Conservation (phyloP, 2,797 vertebrate species). For the Hydrocynus forskahlii region DNA sequence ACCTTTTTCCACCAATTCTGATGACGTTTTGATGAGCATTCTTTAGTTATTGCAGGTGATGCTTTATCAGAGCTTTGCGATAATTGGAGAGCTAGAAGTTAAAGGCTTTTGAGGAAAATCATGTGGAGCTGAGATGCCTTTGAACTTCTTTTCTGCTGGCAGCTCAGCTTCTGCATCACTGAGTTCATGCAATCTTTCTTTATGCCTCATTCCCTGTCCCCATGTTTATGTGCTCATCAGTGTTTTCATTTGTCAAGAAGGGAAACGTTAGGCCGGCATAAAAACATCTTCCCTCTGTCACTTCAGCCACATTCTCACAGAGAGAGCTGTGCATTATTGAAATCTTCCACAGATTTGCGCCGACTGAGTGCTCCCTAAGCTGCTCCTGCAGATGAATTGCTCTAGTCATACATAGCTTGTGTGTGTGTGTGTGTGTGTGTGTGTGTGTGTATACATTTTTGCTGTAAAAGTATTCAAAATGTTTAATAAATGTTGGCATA, state of each 20-base stretch:
- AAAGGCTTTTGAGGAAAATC: background rate
- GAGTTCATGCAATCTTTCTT: background rate
- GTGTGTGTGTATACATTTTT: no score
- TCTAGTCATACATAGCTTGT: background rate
- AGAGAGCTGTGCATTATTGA: conserved; percentile 60
- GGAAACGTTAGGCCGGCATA: conserved; percentile 15
- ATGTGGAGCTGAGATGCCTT: background rate
- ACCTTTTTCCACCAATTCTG: no score
- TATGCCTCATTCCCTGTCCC: background rate
- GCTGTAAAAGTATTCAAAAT: no score
- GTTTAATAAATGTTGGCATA: no score
- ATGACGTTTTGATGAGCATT: no score
- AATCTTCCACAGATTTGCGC: conserved; percentile 65
- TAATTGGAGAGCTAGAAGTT: background rate
- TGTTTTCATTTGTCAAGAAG: conserved; percentile 31
- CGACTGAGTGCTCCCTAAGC: conserved; percentile 37
- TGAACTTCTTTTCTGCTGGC: background rate
- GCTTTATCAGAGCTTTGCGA: no score
- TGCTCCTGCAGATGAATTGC: conserved; percentile 58
- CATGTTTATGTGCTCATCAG: conserved; percentile 1
- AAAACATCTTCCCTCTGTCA: conserved; percentile 49
- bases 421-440: no score
- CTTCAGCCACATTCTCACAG: background rate
- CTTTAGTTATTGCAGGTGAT: no score
- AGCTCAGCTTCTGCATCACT: background rate